Conservation (phyloP, 2,888 invertebrate genomes). For the Tineola bisselliella region DNA sequence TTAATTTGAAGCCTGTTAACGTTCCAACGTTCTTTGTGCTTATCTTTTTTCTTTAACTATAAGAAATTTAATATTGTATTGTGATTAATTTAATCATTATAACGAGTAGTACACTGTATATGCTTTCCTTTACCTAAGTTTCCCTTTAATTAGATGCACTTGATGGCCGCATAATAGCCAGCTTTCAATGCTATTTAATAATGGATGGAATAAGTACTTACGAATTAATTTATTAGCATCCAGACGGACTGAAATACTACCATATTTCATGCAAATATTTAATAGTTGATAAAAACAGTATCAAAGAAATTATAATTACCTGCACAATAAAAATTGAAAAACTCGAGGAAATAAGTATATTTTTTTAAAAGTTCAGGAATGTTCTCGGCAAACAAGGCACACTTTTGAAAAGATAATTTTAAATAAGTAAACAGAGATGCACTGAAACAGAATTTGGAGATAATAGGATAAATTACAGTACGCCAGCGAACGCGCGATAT, state of each 20-base stretch:
- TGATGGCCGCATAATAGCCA: neutral
- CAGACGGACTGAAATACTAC: no score
- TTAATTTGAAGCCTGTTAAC: no score
- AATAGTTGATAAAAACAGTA: neutral
- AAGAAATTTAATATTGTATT: no score
- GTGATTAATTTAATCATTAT: neutral
- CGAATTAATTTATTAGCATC: neutral
- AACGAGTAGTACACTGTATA: no score
- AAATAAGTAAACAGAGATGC: conserved; percentile 7
- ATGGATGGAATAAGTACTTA: neutral
- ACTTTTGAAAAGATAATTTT: neutral
- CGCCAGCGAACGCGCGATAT: conserved; percentile 18
- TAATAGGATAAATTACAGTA: neutral
- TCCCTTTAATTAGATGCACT: neutral
- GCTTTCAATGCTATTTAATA: neutral
- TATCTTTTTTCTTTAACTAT: no score
- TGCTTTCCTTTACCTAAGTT: neutral
- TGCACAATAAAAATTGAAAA: neutral
- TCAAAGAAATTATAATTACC: neutral
- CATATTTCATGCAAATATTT: neutral
- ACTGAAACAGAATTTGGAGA: neutral
- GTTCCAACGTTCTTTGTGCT: no score
- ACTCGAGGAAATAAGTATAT: neutral
- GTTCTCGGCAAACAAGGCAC: neutral
- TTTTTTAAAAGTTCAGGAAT: neutral